Conservation (phyloP, 2,113 vertebrate species). For the Semicossyphus pulcher region DNA sequence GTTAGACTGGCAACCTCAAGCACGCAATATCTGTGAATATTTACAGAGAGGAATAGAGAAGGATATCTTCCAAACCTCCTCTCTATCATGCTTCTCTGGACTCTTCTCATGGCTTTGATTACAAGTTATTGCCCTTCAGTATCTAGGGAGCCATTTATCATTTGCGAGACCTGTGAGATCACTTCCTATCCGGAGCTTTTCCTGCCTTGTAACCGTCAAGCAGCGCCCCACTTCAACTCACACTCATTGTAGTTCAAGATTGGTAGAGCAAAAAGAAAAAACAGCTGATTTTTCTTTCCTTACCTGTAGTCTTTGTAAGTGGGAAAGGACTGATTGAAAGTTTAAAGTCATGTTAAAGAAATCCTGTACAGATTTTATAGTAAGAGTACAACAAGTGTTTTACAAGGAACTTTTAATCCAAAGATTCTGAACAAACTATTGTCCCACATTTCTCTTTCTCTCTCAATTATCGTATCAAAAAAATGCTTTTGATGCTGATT, state of each 20-base stretch:
- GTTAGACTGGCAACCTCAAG: conserved; percentile 26
- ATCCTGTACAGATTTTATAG: too few species aligned
- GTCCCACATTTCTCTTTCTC: too few species aligned
- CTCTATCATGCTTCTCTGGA: conserved; percentile 28
- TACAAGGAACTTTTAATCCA: too few species aligned
- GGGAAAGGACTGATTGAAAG: background rate
- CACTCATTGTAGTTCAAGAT: conserved; percentile 1
- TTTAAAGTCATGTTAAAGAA: too few species aligned
- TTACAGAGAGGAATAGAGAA: conserved; percentile 20
- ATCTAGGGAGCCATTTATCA: conserved; percentile 68
- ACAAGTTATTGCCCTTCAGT: conserved; percentile 70
- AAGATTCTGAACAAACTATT: too few species aligned
- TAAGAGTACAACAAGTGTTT: too few species aligned
- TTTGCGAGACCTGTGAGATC: conserved; percentile 65
- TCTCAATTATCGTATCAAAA: too few species aligned
- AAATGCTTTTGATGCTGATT: too few species aligned
- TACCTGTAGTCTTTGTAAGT: background rate
- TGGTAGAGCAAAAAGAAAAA: background rate
- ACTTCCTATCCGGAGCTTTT: conserved; percentile 61
- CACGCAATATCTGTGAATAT: conserved; percentile 17
- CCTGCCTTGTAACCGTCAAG: conserved; percentile 61
- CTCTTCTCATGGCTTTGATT: conserved; percentile 73
- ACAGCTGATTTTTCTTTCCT: conserved; percentile 15
- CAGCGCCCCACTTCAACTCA: conserved; percentile 40
- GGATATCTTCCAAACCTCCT: conserved; percentile 24